Evolutionary conservation across 2,888 invertebrate genomes (phyloP), one percentile per base, ranked within the genome.

Genomic region (Muschampia plurimacula): DNA sequence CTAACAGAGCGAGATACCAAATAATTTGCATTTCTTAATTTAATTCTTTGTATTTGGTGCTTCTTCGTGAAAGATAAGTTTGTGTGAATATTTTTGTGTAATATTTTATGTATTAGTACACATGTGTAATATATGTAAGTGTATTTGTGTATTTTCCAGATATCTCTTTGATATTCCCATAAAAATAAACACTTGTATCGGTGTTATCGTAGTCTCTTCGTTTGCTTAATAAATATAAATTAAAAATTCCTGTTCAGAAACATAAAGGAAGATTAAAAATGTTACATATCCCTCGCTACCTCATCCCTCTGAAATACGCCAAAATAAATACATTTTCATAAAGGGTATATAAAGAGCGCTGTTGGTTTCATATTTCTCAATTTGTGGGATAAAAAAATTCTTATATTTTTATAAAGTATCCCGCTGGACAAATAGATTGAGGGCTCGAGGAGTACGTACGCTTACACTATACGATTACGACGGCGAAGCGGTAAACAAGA

Each of bases 241-340:
- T 10, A 39, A 62, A 62, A 60, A 60, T n/a, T 7, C 15, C n/a
- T 10, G 8, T 6, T 49, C 13, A 6, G 13, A 57, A 59, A 22
- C 36, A 65, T 59, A 70, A 59, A n/a, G 7, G 39, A 60, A 52
- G 39, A 71, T 71, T 71, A 71, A 71, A 66, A 71, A 71, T 60
- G 49, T 15, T 55, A 15, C 22, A 13, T 59, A 49, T 65, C 49
- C 44, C 57, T 32, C 65, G 65, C 66, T 60, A 59, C 39, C 49
- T 60, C 55, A 57, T 36, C 57, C 55, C 65, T 66, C 60, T 60
- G 60, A 60, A 66, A 60, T 60, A 60, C 46, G 66, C 44, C 49
- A 59, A 65, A 71, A 66, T 60, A 71, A 66, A 66, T 71, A 71
- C 66, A 65, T 71, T 71, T 71, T 66, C 71, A 71, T 71, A 60